phyloP scores from a whole-genome alignment of 2,797 vertebrate genomes.

The Malurus leucopterus region DNA sequence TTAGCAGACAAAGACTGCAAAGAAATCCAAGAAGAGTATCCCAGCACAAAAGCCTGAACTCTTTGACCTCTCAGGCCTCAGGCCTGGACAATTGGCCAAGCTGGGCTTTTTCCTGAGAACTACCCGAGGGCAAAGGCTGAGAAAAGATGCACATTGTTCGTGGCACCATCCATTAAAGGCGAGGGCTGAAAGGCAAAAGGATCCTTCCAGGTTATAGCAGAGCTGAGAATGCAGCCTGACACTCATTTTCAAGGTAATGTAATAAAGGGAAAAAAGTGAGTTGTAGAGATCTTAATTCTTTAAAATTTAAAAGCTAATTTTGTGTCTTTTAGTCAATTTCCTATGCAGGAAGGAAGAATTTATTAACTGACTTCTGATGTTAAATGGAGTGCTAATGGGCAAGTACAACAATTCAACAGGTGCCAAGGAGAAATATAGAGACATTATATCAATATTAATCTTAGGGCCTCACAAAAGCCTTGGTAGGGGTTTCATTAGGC shows the following conservation, averaged over 20 bases:
- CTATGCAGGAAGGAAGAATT: slow-evolving; percentile 78
- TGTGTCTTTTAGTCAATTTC: slow-evolving; percentile 83
- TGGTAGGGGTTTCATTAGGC: slow-evolving; percentile 33
- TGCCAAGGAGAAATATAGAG: slow-evolving; percentile 73
- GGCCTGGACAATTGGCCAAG: slow-evolving; percentile 65
- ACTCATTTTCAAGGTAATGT: slow-evolving; percentile 64
- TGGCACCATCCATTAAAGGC: slow-evolving; percentile 26
- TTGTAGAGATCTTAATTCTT: slow-evolving; percentile 77
- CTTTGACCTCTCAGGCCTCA: slow-evolving; percentile 70
- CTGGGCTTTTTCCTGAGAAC: slow-evolving; percentile 61
- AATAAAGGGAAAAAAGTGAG: slow-evolving; percentile 61
- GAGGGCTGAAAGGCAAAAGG: slow-evolving; percentile 17
- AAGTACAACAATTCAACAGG: slow-evolving; percentile 80
- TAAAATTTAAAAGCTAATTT: slow-evolving; percentile 85
- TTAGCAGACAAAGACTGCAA: slow-evolving; percentile 83
- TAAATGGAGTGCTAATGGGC: slow-evolving; percentile 82
- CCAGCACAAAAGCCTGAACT: slow-evolving; percentile 78
- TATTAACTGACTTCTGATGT: slow-evolving; percentile 78
- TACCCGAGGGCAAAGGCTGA: slow-evolving; percentile 48
- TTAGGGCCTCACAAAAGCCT: slow-evolving; percentile 50
- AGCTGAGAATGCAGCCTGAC: slow-evolving; percentile 19
- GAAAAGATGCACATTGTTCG: slow-evolving; percentile 42
- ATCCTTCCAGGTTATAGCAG: slow-evolving; percentile 28
- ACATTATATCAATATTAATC: slow-evolving; percentile 80
- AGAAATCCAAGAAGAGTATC: slow-evolving; percentile 76